phyloP scores from a whole-genome alignment of 2,888 invertebrate genomes.

The Subacronicta megacephala region DNA sequence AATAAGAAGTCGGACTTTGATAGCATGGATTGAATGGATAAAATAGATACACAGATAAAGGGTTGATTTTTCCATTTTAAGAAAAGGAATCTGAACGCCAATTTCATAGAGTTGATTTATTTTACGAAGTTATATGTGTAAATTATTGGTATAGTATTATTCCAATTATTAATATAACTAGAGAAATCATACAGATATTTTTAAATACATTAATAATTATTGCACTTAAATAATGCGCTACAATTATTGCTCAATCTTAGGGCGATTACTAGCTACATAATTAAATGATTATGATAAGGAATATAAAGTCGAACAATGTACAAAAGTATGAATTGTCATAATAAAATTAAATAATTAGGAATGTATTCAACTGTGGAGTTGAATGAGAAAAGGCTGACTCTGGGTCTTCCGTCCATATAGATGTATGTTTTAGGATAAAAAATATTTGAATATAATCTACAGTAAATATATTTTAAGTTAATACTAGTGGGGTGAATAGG shows the following conservation, averaged over 20 bases:
- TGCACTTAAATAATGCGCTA: background rate
- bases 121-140: background rate
- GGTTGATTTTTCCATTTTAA: too few relatives aligned
- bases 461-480: constrained; percentile 7
- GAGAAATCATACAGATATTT: constrained; percentile 2
- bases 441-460: constrained; percentile 16
- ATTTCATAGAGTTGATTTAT: background rate
- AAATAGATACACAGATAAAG: too few relatives aligned
- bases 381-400: constrained; percentile 61
- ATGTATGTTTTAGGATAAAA: constrained; percentile 24
- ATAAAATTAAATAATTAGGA: constrained; percentile 46
- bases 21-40: too few relatives aligned
- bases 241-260: constrained; percentile 22
- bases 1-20: too few relatives aligned
- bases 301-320: constrained; percentile 58
- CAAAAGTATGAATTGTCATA: constrained; percentile 64
- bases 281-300: constrained; percentile 26
- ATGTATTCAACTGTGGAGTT: constrained; percentile 42
- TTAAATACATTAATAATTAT: background rate
- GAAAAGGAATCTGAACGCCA: background rate
- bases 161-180: constrained; percentile 23
- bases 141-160: background rate
- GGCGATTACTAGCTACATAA: constrained; percentile 24
- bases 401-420: constrained; percentile 63
- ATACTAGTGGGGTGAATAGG: constrained; percentile 35